Conservation (phyloP, 2,113 vertebrate genomes). For the Tragelaphus imberbis region DNA sequence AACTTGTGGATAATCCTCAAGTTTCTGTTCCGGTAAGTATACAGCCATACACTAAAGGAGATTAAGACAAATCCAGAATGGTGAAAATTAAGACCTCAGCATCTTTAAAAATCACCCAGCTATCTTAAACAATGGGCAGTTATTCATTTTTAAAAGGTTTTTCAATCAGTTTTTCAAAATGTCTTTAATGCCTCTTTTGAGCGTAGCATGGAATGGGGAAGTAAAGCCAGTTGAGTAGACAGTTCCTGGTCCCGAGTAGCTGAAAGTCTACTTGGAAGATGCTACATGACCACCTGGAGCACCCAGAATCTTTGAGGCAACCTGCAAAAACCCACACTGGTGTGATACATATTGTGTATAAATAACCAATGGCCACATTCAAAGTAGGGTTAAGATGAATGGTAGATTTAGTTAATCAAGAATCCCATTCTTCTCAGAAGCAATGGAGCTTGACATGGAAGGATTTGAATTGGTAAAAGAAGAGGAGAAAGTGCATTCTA, state of each 20-base stretch:
- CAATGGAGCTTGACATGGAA: background rate
- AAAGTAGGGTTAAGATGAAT: background rate
- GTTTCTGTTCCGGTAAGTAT: slow-evolving; percentile 87
- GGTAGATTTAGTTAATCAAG: background rate
- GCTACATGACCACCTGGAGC: background rate
- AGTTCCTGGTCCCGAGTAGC: background rate
- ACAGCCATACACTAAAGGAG: background rate
- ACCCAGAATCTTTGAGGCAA: background rate
- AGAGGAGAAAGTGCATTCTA: background rate
- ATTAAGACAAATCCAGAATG: background rate
- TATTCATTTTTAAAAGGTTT: background rate
- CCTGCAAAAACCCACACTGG: background rate
- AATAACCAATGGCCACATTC: background rate
- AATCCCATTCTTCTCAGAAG: background rate
- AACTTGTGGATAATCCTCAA: slow-evolving; percentile 85
- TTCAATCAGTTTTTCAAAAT: background rate
- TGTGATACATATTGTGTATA: background rate
- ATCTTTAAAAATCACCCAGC: background rate
- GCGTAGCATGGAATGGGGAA: background rate
- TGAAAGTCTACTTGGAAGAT: background rate
- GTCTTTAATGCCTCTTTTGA: background rate
- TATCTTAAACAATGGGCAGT: background rate
- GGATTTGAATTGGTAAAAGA: background rate
- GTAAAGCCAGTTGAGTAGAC: background rate
- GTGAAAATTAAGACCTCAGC: background rate